Evolutionary conservation across 2,888 invertebrate species (phyloP).

Genomic region (Polia nebulosa): DNA sequence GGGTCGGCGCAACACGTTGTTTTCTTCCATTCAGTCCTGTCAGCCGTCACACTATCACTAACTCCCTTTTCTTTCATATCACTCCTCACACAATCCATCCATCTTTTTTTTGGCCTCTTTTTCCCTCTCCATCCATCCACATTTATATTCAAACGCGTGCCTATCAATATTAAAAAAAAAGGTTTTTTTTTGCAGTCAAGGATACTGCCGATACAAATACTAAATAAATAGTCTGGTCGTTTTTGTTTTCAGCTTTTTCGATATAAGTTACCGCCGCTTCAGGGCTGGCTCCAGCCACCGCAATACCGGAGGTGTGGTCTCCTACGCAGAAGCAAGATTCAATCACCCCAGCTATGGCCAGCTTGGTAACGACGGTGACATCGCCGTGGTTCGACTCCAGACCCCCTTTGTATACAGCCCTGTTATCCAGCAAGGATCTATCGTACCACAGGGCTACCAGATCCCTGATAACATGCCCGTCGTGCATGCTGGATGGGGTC

Average conservation of each 20-base stretch:
- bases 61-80: too few relatives aligned
- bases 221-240: too few relatives aligned
- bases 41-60: too few relatives aligned
- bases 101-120: too few relatives aligned
- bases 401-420: slow-evolving; percentile 62
- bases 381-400: slow-evolving; percentile 70
- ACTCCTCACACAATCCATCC: too few relatives aligned
- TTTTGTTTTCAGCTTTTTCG: not conserved
- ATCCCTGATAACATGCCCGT: slow-evolving; percentile 72
- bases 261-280: slow-evolving; percentile 24
- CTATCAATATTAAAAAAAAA: too few relatives aligned
- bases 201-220: too few relatives aligned
- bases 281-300: slow-evolving; percentile 77
- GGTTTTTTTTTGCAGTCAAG: too few relatives aligned
- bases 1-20: too few relatives aligned
- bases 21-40: too few relatives aligned
- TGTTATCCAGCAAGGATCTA: slow-evolving; percentile 66
- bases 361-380: slow-evolving; percentile 72
- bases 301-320: slow-evolving; percentile 74
- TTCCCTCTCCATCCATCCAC: too few relatives aligned
- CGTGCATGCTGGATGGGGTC: slow-evolving; percentile 77
- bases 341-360: slow-evolving; percentile 75
- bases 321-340: slow-evolving; percentile 54
- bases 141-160: too few relatives aligned
- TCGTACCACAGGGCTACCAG: slow-evolving; percentile 56